Evolutionary conservation across 2,888 invertebrate species (phyloP), one percentile per base, ranked within the genome.

Genomic region (Allolobophora icterica): DNA sequence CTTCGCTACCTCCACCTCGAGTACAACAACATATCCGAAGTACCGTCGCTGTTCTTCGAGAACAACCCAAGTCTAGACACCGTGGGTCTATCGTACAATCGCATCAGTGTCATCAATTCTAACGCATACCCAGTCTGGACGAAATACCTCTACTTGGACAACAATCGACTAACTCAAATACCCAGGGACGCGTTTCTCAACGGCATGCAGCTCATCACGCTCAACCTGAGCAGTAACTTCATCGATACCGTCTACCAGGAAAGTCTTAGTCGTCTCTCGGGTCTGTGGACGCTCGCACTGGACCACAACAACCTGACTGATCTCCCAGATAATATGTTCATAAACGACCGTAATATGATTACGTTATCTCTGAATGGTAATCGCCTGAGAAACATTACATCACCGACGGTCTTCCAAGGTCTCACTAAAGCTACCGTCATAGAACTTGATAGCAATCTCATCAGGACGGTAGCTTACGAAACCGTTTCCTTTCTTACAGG

Each of bases 21-120:
- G 87, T 87, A 87, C 87, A 87, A 87, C 87, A 87, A 87, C 87
- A 87, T 87, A 34, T 87, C 87, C 35, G n/a, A 87, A 11, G 87
- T 87, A 17, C 87, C 87, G 19, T 34, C 38, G 19, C 21, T 19
- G 87, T 5, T 35, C 21, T 87, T 87, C 87, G 8, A 0, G 17
- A 33, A 17, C 19, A 87, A 87, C 24, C 87, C 34, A 19, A 19
- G 17, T 19, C 87, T 87, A 24, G 35, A 87, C 1, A 87, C 87
- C 19, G 87, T 87, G 8, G 87, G 35, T 19, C 15, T 87, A 35
- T 87, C 87, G 21, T 87, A 35, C 87, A 87, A 87, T 35, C 34
- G 38, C 21, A 87, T 87, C 19, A 34, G 87, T 35, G 38, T 24
- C 11, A 87, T 87, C 87, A 17, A 8, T 35, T 17, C 35, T 21